Evolutionary conservation across 2,113 vertebrate species (phyloP), one percentile per base, ranked within the genome.

Genomic region (Globicephala melas): DNA sequence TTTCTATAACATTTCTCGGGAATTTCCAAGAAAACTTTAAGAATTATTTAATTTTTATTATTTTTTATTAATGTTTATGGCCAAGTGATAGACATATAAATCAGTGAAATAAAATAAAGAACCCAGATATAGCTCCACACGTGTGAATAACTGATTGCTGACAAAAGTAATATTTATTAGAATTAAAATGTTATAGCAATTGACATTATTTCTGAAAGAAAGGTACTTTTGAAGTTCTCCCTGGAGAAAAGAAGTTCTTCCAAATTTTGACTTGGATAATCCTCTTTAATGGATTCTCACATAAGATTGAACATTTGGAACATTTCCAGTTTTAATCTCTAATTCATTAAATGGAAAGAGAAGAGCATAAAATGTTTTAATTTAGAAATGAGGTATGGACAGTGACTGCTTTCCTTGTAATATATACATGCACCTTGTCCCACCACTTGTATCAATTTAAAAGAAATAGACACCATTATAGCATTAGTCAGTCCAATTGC

Each of bases 321-420:
- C 90, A 96, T 92, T 98, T 93, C 94, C 94, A 97, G 89, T 70
- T 85, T 25, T 21, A 95, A 8, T 2, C 63, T 47, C 50, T 74
- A 36, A 14, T 71, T 92, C 77, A 86, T 21, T 83, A 94, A 60
- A 18, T 88, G 55, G 74, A 71, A 88, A 89, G 65, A 47, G 23
- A 2, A 92, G 31, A 95, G 95, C 62, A 77, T 89, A 82, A 55
- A 97, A 88, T 80, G 25, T 1, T 2, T 28, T 55, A 86, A 80
- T 80, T 87, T 80, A 55, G 41, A 87, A 53, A n/a, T 80, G 28
- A 44, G 31, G 5, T 33, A 20, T 73, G 73, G 63, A 89, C 26
- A 41, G 6, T 93, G 50, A 74, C 26, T 41, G 15, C n/a, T 70
- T 53, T 63, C 81, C 87, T 71, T 68, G 68, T 77, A 92, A 26